Base-by-base conservation (phyloP, 2,113 vertebrate species). In the Menidia beryllina region DNA sequence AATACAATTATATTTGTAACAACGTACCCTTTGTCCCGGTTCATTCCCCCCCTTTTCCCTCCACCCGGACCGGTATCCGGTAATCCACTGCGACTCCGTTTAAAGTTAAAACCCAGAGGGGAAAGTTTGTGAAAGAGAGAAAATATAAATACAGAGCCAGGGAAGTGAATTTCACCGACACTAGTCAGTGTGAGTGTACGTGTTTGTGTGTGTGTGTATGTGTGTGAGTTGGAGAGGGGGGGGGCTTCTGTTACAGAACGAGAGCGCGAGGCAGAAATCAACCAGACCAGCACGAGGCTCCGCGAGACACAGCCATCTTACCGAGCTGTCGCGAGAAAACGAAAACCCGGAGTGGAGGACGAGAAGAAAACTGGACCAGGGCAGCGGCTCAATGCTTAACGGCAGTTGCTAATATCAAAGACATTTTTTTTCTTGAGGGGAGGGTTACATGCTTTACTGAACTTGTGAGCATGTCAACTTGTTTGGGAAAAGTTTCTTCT, bases 291-390 rank as follows among this genome's bases (percentile, higher is more conserved):
- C 94, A 94, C 96, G 95, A 96, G 95, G 96, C 95, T 96, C 95
- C 94, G 95, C 94, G 95, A 96, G 94, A 95, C 95, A 95, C 95
- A 96, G 95, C 96, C 95, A 97, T 96, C 94, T 96, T 96, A 96
- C 95, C 91, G 93, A 95, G 82, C 92, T 93, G 90, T 87, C 84
- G 89, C 75, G 94, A 92, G 89, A 91, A 86, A 84, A 82, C 62
- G 25, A 94, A 96, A 95, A 94, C 94, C 83, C 93, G 95, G 93
- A 93, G 53, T 83, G 95, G 95, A 95, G 30, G 7, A 0, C 1
- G 0, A 52, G 58, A 78, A 56, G 41, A 58, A 15, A 23, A 52
- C 48, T 78, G 88, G 89, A 91, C 57, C 77, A 23, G 88, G 90
- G 89, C n/a, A 51, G 56, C 20, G n/a, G 10, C 20, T 3, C 26